phyloP scores from a whole-genome alignment of 2,797 vertebrate species.

The Amblyraja radiata region DNA sequence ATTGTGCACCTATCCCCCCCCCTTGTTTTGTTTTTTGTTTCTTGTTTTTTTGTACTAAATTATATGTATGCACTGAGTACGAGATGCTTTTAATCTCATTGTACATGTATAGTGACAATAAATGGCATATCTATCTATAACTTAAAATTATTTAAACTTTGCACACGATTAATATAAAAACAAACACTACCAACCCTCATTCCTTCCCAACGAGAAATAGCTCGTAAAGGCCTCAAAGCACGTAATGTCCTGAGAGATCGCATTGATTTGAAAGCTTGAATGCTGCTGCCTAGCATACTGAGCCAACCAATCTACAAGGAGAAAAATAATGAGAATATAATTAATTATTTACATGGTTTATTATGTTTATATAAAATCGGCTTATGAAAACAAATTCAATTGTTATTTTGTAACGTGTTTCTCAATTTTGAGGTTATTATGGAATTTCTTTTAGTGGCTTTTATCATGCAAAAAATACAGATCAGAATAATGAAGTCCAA shows the following conservation, averaged over 20 bases:
- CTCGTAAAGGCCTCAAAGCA: conserved; percentile 44
- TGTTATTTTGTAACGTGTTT: background rate
- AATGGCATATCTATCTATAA: too few species aligned
- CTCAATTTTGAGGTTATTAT: background rate
- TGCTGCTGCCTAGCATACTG: conserved; percentile 45
- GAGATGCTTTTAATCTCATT: too few species aligned
- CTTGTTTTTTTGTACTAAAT: too few species aligned
- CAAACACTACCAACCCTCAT: conserved; percentile 40
- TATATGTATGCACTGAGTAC: too few species aligned
- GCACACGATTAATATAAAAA: background rate
- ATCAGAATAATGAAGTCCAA: background rate
- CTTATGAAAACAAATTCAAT: background rate
- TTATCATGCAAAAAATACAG: background rate
- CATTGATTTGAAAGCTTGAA: conserved; percentile 51
- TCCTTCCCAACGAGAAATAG: conserved; percentile 45
- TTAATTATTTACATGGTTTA: background rate
- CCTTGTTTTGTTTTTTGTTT: too few species aligned
- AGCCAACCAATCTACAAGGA: conserved; percentile 35
- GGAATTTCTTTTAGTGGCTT: background rate
- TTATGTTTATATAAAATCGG: background rate
- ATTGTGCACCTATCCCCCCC: too few species aligned
- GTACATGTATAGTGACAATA: too few species aligned
- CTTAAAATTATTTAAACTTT: background rate
- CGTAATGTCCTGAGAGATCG: conserved; percentile 45
- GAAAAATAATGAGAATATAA: background rate